Percentiles rank a stretch among this genome's conserved stretches.
Conservation (phyloP, 2,888 invertebrate species). For the Trachelus troglodyta region DNA sequence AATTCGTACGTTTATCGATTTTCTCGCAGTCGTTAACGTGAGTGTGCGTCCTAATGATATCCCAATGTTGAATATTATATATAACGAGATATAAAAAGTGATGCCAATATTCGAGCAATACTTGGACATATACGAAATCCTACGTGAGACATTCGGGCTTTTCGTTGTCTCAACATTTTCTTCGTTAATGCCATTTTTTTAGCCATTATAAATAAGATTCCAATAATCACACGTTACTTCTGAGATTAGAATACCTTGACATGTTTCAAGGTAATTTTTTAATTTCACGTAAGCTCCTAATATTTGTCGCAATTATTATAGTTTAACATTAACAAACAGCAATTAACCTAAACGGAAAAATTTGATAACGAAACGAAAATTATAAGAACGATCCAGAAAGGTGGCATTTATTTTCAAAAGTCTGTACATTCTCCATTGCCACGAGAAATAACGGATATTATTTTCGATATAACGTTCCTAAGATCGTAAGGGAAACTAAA, state of each 20-base stretch:
- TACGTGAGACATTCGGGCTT: constrained; percentile 10
- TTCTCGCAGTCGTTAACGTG: constrained; percentile 8
- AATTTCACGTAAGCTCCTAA: constrained; percentile 4
- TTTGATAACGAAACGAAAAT: not conserved
- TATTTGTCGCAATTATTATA: constrained; percentile 12
- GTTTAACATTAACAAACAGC: constrained; percentile 8
- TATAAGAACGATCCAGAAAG: constrained; percentile 20
- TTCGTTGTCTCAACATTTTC: not conserved
- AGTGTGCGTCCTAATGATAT: not conserved
- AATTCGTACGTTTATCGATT: constrained; percentile 7
- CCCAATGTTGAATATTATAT: constrained; percentile 1
- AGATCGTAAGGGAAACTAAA: constrained; percentile 36
- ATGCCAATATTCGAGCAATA: constrained; percentile 25
- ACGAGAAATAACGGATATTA: constrained; percentile 52
- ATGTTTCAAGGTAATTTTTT: constrained; percentile 14
- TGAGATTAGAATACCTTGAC: constrained; percentile 19
- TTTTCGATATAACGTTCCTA: constrained; percentile 63
- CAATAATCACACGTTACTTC: not conserved
- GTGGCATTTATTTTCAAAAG: constrained; percentile 48
- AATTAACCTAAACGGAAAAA: constrained; percentile 15
- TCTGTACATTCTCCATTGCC: constrained; percentile 41
- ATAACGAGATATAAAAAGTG: constrained; percentile 8
- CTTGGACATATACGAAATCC: constrained; percentile 9
- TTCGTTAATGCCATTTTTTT: not conserved
- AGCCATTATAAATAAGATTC: constrained; percentile 2